A percentile compares a stretch with the other conserved stretches of the same genome.
Conservation (phyloP, 2,888 invertebrate genomes). For the Spisula subtruncata region DNA sequence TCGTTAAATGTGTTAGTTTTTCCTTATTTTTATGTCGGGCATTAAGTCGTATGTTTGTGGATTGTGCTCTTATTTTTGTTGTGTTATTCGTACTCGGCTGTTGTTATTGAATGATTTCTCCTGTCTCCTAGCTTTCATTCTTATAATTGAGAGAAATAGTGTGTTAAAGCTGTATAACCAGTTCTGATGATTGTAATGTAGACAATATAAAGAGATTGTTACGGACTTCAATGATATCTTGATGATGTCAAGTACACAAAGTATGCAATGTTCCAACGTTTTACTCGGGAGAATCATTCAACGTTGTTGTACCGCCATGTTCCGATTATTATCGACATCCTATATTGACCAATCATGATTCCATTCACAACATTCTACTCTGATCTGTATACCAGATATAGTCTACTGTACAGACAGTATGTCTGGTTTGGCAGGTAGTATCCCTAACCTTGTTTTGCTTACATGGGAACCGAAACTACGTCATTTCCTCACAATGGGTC, state of each 20-base stretch:
- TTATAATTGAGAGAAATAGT: too few species aligned
- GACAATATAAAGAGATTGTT: neutral
- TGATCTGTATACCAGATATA: neutral
- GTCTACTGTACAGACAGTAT: neutral
- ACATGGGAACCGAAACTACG: neutral
- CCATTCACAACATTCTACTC: neutral
- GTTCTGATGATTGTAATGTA: neutral
- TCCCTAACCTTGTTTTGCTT: neutral
- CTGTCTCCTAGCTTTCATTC: too few species aligned
- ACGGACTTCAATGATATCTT: neutral
- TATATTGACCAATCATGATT: neutral
- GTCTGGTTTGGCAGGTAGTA: neutral
- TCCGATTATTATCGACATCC: neutral
- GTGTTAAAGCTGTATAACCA: neutral
- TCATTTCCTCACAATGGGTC: slow-evolving; percentile 8
- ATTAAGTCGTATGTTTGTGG: too few species aligned
- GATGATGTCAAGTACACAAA: neutral
- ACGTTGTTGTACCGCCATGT: neutral
- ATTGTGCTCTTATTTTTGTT: too few species aligned
- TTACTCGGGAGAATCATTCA: neutral
- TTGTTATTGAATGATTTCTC: too few species aligned
- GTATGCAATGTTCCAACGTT: neutral
- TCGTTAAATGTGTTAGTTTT: too few species aligned
- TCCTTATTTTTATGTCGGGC: too few species aligned
- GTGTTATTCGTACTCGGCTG: too few species aligned